phyloP scores from a whole-genome alignment of 2,113 vertebrate genomes.

The Orthonyx spaldingii region DNA sequence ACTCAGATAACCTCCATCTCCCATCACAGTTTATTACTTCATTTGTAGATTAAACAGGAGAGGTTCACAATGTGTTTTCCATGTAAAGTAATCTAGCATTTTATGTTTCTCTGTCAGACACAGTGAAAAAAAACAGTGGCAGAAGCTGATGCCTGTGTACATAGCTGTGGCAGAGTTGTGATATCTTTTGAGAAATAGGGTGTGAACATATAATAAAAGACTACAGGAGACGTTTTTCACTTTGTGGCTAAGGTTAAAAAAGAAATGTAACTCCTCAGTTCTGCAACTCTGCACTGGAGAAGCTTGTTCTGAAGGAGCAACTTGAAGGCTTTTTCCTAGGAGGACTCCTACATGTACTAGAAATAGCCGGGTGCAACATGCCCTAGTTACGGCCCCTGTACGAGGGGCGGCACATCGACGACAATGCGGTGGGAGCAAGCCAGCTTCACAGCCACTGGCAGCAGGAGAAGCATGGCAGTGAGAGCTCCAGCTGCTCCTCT shows the following conservation, averaged over 20 bases:
- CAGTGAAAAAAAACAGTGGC: background rate
- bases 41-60: conserved; percentile 1
- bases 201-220: conserved; percentile 47
- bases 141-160: background rate
- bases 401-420: accelerated
- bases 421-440: background rate
- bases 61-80: background rate
- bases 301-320: background rate
- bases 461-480: background rate
- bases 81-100: conserved; percentile 6
- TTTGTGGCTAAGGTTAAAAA: conserved; percentile 1
- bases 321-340: background rate
- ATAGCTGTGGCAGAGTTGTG: background rate
- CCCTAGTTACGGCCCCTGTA: conserved; percentile 6
- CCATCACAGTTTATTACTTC: background rate
- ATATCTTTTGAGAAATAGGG: conserved; percentile 32
- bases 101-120: conserved; percentile 15
- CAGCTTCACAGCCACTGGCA: background rate
- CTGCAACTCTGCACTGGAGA: background rate
- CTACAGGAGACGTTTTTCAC: background rate
- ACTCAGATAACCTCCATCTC: background rate
- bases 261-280: background rate
- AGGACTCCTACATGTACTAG: conserved; percentile 25
- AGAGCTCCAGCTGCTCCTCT: conserved; percentile 14
- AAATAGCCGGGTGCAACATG: background rate